Evolutionary conservation across 2,113 vertebrate genomes (phyloP).

Genomic region (Microcebus lehilahytsara): DNA sequence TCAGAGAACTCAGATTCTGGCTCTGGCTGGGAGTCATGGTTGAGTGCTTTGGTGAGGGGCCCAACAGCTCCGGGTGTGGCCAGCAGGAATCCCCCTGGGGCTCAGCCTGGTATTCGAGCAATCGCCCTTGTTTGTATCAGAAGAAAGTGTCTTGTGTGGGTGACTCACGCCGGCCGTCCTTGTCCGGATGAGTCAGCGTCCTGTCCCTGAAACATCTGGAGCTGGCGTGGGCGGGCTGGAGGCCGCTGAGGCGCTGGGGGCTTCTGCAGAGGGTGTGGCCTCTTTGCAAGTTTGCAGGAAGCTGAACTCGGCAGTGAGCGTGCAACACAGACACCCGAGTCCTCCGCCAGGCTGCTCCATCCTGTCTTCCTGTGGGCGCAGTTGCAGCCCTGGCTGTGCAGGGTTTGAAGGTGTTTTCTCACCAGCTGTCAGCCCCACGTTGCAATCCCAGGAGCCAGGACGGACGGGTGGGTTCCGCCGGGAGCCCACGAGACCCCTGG

Average conservation of each 20-base stretch:
- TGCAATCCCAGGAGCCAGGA: neutral
- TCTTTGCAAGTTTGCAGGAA: neutral
- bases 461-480: neutral
- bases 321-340: neutral
- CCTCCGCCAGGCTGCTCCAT: neutral
- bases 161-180: neutral
- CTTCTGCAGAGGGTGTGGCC: neutral
- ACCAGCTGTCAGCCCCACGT: neutral
- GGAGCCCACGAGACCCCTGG: neutral
- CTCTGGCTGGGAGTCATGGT: no score
- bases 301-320: accelerated
- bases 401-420: neutral
- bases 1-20: neutral
- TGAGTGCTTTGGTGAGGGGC: neutral
- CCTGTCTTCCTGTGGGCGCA: neutral
- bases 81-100: accelerated
- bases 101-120: neutral
- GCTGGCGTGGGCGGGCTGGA: neutral
- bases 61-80: neutral
- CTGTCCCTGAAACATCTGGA: neutral
- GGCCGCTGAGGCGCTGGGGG: neutral
- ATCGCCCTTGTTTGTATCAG: neutral
- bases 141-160: no score
- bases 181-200: neutral
- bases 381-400: neutral